phyloP scores from a whole-genome alignment of 2,797 vertebrate genomes.

The Thunnus albacares region DNA sequence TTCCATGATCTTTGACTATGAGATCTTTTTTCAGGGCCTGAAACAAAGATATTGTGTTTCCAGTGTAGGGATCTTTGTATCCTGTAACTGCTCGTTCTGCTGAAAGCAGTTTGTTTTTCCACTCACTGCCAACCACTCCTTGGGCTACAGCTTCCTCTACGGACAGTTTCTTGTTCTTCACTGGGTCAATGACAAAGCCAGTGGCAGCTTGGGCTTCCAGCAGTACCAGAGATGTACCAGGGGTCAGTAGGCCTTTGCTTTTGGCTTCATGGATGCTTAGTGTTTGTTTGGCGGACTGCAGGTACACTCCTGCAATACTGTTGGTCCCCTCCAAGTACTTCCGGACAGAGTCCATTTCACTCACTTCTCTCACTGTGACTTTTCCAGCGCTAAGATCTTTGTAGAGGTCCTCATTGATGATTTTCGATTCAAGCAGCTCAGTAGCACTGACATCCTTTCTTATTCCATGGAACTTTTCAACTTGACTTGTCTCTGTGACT shows the following conservation, averaged over 20 bases:
- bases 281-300: slow-evolving; percentile 79
- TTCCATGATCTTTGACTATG: slow-evolving; percentile 80
- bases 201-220: slow-evolving; percentile 74
- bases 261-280: background rate
- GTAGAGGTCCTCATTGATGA: slow-evolving; percentile 79
- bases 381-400: slow-evolving; percentile 77
- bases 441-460: slow-evolving; percentile 48
- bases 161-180: slow-evolving; percentile 67
- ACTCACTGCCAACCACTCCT: slow-evolving; percentile 61
- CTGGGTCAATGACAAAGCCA: slow-evolving; percentile 70
- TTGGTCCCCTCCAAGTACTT: slow-evolving; percentile 79
- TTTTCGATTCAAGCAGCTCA: slow-evolving; percentile 77
- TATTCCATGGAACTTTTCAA: slow-evolving; percentile 61
- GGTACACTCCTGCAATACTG: slow-evolving; percentile 77
- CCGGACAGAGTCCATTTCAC: slow-evolving; percentile 70
- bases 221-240: slow-evolving; percentile 63
- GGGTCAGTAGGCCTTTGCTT: too few species aligned
- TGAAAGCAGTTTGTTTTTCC: slow-evolving; percentile 49
- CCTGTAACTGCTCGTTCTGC: slow-evolving; percentile 87
- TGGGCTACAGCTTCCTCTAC: slow-evolving; percentile 71
- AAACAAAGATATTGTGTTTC: slow-evolving; percentile 84
- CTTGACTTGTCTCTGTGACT: slow-evolving; percentile 12
- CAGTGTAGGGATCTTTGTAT: slow-evolving; percentile 77
- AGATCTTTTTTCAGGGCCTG: slow-evolving; percentile 73
- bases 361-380: slow-evolving; percentile 73